Evolutionary conservation across 2,797 vertebrate genomes (phyloP).

Genomic region (Denticeps clupeoides): DNA sequence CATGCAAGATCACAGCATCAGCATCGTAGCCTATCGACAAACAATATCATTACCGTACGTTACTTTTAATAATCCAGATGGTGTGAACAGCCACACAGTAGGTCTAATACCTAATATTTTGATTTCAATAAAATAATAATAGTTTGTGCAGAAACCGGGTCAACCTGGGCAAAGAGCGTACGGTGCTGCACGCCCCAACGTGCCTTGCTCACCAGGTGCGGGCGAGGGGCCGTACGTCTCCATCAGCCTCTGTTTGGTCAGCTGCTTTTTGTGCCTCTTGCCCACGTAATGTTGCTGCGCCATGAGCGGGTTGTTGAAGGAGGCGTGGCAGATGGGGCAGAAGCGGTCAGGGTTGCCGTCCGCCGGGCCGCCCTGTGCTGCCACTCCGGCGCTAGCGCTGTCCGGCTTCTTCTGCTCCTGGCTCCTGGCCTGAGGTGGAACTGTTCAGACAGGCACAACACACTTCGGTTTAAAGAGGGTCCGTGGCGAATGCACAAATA

Average conservation of each 20-base stretch:
- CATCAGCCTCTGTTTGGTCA: conserved; percentile 88
- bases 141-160: no score
- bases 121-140: no score
- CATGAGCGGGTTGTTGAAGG: conserved; percentile 94
- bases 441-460: conserved; percentile 15
- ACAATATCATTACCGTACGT: no score
- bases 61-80: no score
- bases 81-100: no score
- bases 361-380: conserved; percentile 12
- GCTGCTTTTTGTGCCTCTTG: conserved; percentile 92
- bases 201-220: conserved; percentile 43
- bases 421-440: conserved; percentile 42
- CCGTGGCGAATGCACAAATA: no score
- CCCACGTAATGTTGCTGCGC: conserved; percentile 92
- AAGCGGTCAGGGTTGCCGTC: conserved; percentile 73
- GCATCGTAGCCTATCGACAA: no score
- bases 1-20: no score
- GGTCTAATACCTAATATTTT: no score
- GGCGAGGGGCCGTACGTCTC: conserved; percentile 74
- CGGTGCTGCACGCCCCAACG: no score
- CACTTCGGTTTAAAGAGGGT: no score
- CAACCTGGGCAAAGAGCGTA: no score
- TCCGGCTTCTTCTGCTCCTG: conserved; percentile 39
- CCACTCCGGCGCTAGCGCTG: neutral
- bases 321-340: conserved; percentile 87